Conservation (phyloP, 2,888 invertebrate genomes). For the Synergus laeviventris region DNA sequence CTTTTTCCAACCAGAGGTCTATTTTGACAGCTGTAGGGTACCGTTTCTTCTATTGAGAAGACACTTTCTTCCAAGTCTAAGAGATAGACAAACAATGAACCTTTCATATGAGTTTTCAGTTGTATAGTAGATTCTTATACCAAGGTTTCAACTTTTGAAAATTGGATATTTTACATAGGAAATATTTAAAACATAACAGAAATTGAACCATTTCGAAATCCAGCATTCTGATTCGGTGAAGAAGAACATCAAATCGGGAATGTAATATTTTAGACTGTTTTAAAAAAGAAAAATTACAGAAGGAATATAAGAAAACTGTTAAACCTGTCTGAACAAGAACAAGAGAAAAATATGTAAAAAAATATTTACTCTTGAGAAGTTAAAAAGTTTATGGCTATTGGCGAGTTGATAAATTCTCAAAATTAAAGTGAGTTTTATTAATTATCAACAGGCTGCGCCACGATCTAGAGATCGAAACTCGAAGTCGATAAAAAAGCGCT, state of each 20-base stretch:
- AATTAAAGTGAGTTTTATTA: not conserved
- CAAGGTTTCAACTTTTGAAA: not conserved
- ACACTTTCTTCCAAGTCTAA: not conserved
- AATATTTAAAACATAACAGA: no score
- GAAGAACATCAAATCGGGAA: not conserved
- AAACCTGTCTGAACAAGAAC: no score
- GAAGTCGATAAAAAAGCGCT: slow-evolving; percentile 26
- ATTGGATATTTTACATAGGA: no score
- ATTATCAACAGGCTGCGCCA: slow-evolving; percentile 26
- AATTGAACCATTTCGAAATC: no score
- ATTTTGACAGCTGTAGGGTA: not conserved
- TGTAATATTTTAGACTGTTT: not conserved
- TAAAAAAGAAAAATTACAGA: no score
- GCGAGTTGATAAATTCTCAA: not conserved
- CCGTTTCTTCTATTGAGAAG: not conserved
- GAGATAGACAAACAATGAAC: not conserved
- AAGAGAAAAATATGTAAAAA: no score
- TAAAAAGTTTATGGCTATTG: not conserved
- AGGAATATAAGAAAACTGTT: no score
- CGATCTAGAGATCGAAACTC: slow-evolving; percentile 6
- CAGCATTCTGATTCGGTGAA: no score
- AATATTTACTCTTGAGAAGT: no score
- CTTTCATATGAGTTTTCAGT: not conserved
- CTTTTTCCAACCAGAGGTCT: not conserved
- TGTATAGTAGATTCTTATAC: not conserved